Evolutionary conservation across 2,113 vertebrate genomes (phyloP), one percentile per base, ranked within the genome.

Genomic region (Tympanuchus pallidicinctus): DNA sequence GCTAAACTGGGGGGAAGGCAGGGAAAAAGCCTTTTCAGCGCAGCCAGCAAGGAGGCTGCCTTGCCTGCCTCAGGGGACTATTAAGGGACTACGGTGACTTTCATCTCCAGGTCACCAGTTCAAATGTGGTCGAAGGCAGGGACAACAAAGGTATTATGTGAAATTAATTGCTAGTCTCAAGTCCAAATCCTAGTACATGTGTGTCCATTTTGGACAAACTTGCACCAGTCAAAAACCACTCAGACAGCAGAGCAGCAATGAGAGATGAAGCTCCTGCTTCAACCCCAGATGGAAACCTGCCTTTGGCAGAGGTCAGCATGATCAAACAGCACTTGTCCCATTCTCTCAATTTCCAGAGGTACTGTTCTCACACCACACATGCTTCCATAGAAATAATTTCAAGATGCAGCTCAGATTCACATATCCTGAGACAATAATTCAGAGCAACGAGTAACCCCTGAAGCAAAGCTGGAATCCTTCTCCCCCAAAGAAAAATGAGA

Each of bases 151-250:
- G 90, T 86, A 90, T 82, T 86, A 90, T 95, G 82, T 86, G 93
- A 92, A 92, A 95, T 96, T 91, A 95, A 95, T 92, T 92, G 95
- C 76, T 70, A 66, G 86, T 92, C 92, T 96, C 86, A 94, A 90
- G 82, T 95, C 94, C 95, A 95, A 47, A 76, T 94, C 90, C 96
- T 94, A 76, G 86, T 90, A 84, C 80, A 84, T 82, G 66, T 75
- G 80, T 81, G 88, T 66, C 80, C 66, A 66, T 69, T 83, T 90
- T 72, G 80, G 82, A 42, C 80, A 90, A 89, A 78, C 81, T 71
- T 52, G 70, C 48, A 48, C 20, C 40, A 79, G 83, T 70, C 48
- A 34, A 91, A 88, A 76, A 80, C 89, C 76, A 12, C 40, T 75
- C 0, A 1, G 66, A 65, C 73, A 59, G 32, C 61, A 59, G 25